Evolutionary conservation across 2,888 invertebrate species (phyloP), one percentile per base, ranked within the genome.

Genomic region (Drosophila prolongata): DNA sequence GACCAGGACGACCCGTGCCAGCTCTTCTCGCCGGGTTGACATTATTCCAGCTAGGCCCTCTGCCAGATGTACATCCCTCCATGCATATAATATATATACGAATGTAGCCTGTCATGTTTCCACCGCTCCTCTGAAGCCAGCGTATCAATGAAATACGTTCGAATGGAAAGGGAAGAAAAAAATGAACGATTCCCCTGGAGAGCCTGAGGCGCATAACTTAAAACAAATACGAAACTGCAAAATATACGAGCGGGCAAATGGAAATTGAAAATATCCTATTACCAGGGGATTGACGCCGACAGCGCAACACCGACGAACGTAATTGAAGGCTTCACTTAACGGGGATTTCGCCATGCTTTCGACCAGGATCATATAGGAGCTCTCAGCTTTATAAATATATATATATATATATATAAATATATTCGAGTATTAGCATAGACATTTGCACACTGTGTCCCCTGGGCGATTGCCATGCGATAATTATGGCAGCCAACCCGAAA

Each of bases 211-310:
- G 73, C 75, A 67, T 75, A 74, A 74, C 74, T 73, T 61, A 70
- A 70, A 76, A 76, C 65, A 75, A 75, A 61, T 60, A 75, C 54
- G 54, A 52, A 57, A 60, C 47, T 44, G 58, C 27, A 59, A 78
- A 65, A 76, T 72, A 69, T 75, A 54, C 60, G 65, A 65, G 61
- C 55, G 59, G 76, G 65, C 64, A 76, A 79, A 80, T 83, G 78
- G 77, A 85, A 85, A 87, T 87, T 85, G 85, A 83, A 87, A 87
- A 85, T 78, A 79, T 77, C 75, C 75, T 75, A 83, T 87, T 85
- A 87, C 75, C 83, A 64, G 57, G 85, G 80, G 83, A 83, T 83
- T 85, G 79, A 61, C 65, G 68, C 71, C 74, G 79, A 81, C 80
- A 85, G 78, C 19, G 16, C 68, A 55, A 37, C 67, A 67, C 72